Evolutionary conservation across 2,797 vertebrate species (phyloP).

Genomic region (Karalla daura): DNA sequence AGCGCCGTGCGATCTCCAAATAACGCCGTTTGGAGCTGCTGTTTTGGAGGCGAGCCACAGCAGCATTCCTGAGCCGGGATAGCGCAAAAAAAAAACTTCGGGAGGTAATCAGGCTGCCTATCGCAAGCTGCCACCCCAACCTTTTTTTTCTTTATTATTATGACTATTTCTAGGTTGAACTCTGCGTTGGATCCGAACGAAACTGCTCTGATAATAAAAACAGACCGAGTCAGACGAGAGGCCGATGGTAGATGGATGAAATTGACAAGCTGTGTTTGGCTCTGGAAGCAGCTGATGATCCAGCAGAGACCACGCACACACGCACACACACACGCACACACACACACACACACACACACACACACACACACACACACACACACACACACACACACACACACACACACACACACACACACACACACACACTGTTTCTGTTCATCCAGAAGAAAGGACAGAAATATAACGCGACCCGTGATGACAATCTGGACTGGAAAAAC

Average conservation of each 20-base stretch:
- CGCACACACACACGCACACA: too few species aligned
- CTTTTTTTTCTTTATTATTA: too few species aligned
- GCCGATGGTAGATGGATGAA: neutral
- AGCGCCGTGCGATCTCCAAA: neutral
- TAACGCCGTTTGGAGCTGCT: slow-evolving; percentile 26
- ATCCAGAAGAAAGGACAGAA: neutral
- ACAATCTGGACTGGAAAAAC: neutral
- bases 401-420: too few species aligned
- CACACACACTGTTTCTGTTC: neutral
- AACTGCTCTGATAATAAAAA: neutral
- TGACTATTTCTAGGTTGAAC: slow-evolving; percentile 9
- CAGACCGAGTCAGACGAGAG: neutral
- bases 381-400: too few species aligned
- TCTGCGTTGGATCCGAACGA: slow-evolving; percentile 12
- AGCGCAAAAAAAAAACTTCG: slow-evolving; percentile 69
- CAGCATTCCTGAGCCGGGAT: slow-evolving; percentile 47
- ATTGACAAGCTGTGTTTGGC: neutral
- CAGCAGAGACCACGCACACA: too few species aligned
- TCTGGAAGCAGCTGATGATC: neutral
- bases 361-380: too few species aligned
- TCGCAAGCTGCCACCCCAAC: slow-evolving; percentile 47
- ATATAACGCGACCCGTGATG: neutral
- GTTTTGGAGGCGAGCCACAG: too few species aligned
- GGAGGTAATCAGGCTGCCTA: slow-evolving; percentile 35
- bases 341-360: too few species aligned